Evolutionary conservation across 1,140 invertebrate genomes (phyloP).

Genomic region (Pseudoatta argentina): DNA sequence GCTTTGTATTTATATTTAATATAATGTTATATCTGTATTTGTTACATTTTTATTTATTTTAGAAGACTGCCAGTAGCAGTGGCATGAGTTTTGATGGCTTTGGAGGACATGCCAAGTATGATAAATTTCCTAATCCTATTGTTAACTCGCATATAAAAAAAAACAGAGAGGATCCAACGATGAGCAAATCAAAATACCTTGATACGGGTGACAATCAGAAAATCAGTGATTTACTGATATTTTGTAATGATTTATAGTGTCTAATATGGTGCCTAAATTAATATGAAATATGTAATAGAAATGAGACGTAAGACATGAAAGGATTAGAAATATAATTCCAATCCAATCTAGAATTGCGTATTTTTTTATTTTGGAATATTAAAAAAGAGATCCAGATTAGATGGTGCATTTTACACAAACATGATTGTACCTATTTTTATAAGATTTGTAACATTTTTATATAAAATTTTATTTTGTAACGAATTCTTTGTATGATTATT

Average conservation of each 20-base stretch:
- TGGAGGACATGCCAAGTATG: slow-evolving; percentile 80
- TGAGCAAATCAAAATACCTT: slow-evolving; percentile 61
- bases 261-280: background rate
- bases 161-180: slow-evolving; percentile 58
- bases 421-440: too few relatives aligned
- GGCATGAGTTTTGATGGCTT: slow-evolving; percentile 78
- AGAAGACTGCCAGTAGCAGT: background rate
- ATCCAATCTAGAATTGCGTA: too few relatives aligned
- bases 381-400: background rate
- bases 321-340: too few relatives aligned
- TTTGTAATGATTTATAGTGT: background rate
- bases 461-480: background rate
- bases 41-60: background rate
- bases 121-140: slow-evolving; percentile 75
- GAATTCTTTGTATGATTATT: slow-evolving; percentile 5
- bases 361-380: too few relatives aligned
- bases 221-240: slow-evolving; percentile 40
- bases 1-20: slow-evolving; percentile 17
- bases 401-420: too few relatives aligned
- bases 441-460: background rate
- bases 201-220: slow-evolving; percentile 59
- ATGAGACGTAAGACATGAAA: too few relatives aligned
- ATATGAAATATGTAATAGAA: background rate
- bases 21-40: background rate
- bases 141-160: slow-evolving; percentile 28